Conservation (phyloP, 2,888 invertebrate species). For the Clepsis dumicolana region DNA sequence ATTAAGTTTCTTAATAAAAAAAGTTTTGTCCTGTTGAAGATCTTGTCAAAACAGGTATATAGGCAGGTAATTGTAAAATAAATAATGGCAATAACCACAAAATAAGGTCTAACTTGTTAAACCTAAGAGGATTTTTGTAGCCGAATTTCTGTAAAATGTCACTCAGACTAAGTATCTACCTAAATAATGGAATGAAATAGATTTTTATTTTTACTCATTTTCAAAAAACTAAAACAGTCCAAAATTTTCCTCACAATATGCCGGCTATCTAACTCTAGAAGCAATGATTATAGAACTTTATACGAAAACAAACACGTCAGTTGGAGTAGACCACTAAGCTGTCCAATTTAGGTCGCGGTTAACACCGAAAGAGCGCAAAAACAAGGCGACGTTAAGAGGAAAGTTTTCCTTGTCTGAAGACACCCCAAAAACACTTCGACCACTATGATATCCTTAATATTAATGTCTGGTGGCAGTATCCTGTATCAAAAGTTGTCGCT, state of each 20-base stretch:
- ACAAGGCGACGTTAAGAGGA: slow-evolving; percentile 62
- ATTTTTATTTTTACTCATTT: too few relatives aligned
- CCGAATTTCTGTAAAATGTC: too few relatives aligned
- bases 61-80: too few relatives aligned
- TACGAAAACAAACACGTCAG: slow-evolving; percentile 32
- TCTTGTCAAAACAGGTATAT: too few relatives aligned
- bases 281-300: slow-evolving; percentile 9
- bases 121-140: too few relatives aligned
- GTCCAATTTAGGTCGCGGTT: slow-evolving; percentile 60
- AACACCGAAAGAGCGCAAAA: slow-evolving; percentile 59
- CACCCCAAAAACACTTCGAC: slow-evolving; percentile 75
- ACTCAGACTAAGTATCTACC: too few relatives aligned
- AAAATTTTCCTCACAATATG: not conserved
- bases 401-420: slow-evolving; percentile 72
- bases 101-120: too few relatives aligned
- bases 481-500: slow-evolving; percentile 83
- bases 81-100: too few relatives aligned
- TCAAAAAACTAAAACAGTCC: too few relatives aligned
- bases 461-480: slow-evolving; percentile 82
- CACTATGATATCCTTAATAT: slow-evolving; percentile 82
- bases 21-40: too few relatives aligned
- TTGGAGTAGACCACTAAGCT: slow-evolving; percentile 51
- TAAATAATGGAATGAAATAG: too few relatives aligned
- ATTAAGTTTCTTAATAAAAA: too few relatives aligned
- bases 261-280: not conserved